Evolutionary conservation across 35 echinoderm and acorn worm genomes (phyloP).

Genomic region (Chiridota heheva): DNA sequence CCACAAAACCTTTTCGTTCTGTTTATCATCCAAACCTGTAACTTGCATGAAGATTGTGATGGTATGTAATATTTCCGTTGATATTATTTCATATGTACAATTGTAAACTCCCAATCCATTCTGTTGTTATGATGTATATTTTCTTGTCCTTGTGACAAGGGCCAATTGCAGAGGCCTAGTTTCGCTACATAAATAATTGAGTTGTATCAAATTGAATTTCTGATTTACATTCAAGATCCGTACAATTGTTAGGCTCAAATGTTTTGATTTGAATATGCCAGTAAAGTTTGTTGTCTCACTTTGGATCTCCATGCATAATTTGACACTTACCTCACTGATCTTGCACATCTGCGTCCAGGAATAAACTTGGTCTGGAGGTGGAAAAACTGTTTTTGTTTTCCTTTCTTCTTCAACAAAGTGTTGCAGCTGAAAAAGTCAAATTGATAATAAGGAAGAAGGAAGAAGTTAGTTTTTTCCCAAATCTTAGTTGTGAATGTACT

Average conservation of each 20-base stretch:
- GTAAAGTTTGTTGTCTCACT: background rate
- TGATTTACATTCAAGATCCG: background rate
- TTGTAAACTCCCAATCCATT: no score
- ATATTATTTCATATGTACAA: no score
- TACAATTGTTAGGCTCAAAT: background rate
- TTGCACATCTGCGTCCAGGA: conserved; percentile 82
- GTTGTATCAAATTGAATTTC: no score
- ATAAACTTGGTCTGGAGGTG: conserved; percentile 85
- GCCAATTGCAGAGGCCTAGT: no score
- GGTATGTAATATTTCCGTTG: no score
- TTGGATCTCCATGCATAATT: background rate
- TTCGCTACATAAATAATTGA: no score
- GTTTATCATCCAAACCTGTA: no score
- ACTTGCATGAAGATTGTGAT: no score
- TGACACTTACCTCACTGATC: conserved; percentile 86
- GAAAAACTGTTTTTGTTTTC: conserved; percentile 60
- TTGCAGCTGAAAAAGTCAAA: conserved; percentile 66
- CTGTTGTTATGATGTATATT: no score
- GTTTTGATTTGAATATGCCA: background rate
- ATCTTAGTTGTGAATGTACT: background rate
- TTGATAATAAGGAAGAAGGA: background rate
- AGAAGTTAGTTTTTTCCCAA: background rate
- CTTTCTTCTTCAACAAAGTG: conserved; percentile 87
- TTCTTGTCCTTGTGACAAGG: no score
- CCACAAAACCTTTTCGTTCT: no score